A percentile compares a stretch with the other conserved stretches of the same genome.
phyloP scores from a whole-genome alignment of 2,797 vertebrate species.

The Gymnothorax reevesii region DNA sequence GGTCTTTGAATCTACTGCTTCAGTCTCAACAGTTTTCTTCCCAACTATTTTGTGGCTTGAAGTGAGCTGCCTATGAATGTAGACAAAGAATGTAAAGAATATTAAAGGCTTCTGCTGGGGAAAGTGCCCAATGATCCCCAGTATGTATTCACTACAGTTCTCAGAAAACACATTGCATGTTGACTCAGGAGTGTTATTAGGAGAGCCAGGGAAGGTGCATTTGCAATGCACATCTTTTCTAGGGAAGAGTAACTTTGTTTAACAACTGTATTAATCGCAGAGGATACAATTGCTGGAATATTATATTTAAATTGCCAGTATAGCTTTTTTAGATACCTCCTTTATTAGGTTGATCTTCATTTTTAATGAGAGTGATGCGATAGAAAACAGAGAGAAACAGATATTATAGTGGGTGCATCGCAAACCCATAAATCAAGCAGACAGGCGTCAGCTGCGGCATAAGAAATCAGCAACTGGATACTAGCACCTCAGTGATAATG shows the following conservation, averaged over 20 bases:
- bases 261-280: neutral
- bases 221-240: neutral
- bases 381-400: neutral
- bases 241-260: neutral
- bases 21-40: neutral
- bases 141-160: neutral
- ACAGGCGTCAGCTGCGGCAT: neutral
- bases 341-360: neutral
- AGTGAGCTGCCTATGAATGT: neutral
- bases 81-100: neutral
- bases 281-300: neutral
- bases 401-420: neutral
- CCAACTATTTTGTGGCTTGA: neutral
- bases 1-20: neutral
- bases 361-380: neutral
- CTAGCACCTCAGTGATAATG: neutral
- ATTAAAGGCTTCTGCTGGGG: neutral
- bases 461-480: constrained; percentile 7
- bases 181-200: no score
- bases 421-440: neutral
- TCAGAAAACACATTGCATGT: no score
- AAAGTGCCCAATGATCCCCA: neutral
- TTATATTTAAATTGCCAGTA: neutral
- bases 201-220: no score
- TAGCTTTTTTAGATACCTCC: neutral